Evolutionary conservation across 2,113 vertebrate species (phyloP), one percentile per base, ranked within the genome.

Genomic region (Penelope pileata): DNA sequence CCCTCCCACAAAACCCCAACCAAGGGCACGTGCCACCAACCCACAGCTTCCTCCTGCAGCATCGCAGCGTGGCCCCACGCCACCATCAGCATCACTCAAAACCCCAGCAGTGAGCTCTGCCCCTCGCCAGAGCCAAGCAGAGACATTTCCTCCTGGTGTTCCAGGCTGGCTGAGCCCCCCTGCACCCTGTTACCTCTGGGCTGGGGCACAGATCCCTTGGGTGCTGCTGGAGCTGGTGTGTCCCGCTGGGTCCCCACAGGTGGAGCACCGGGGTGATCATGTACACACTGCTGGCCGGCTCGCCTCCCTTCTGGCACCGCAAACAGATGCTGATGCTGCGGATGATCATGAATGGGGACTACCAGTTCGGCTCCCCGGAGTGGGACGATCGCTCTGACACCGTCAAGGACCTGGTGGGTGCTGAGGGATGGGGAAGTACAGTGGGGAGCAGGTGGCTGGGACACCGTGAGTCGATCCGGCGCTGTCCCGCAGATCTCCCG

Each of bases 291-390:
- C 98, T 99, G 74, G 99, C 99, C 0, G 99, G 99, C 64, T 99
- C 99, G 5, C 99, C 99, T 0, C 99, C 99, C 6, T 99, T 99
- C 98, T 99, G 99, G 99, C 99, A 99, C 98, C 98, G 99, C 85
- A 99, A 99, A 90, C 99, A 99, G 98, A 99, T 99, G 98, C 96
- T 99, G 97, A 99, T 99, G 99, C 97, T 99, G 92, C 97, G 99
- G 38, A 99, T 99, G 99, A 99, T 99, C 91, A 98, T 99, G 97
- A 97, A 97, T 0, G 99, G 99, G 63, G 98, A 92, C 27, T 99
- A 99, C 78, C 97, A 99, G 66, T 99, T 99, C 13, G 97, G 98
- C 12, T 99, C 99, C 18, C 99, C 99, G 0, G 99, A 99, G 67
- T 99, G 99, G 99, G 99, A 99, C 0, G 99, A 99, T 73, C 98